Base-by-base conservation (phyloP, 2,113 vertebrate species). In the Hippocampus guttulatus region DNA sequence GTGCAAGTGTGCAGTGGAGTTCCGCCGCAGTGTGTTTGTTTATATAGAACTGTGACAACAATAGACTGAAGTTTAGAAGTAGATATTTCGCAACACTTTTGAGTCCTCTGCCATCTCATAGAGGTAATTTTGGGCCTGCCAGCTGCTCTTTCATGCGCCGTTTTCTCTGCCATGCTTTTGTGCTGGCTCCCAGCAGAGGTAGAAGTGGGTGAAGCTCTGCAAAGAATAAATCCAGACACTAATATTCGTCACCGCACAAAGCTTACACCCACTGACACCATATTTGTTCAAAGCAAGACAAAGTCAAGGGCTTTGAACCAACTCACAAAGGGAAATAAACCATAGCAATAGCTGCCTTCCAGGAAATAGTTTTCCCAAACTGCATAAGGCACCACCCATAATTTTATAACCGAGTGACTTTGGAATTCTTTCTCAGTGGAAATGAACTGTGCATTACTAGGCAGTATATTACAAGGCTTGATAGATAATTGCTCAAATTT, bases 161-260 rank as follows among this genome's bases (percentile, higher is more conserved):
- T 64, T 82, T 61, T 75, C 75, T 69, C 65, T 78, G 83, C 87
- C 87, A 84, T 83, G 76, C 81, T 85, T 85, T 90, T 86, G 87
- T 69, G n/a, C 75, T 60, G 70, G 76, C 85, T 90, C 87, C 85
- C 86, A 88, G 83, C 76, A 75, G 85, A 88, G 78, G 83, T 84
- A 78, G 69, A 52, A 67, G 77, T 79, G 85, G 86, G 83, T 90
- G 83, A 87, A 85, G 87, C 80, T 81, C 78, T 67, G 73, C 70
- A 68, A 76, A 67, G 66, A 79, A 74, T 79, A 86, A 87, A 78
- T 82, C 75, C 74, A 58, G 71, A 76, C 76, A 86, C 84, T 83
- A 83, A 83, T 78, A 69, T 71, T 88, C 71, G 75, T 84, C 69
- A 61, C 73, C 74, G 74, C 65, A 73, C 75, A 64, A 52, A 77